Conservation (phyloP, 2,888 invertebrate species). For the Laothoe populi region DNA sequence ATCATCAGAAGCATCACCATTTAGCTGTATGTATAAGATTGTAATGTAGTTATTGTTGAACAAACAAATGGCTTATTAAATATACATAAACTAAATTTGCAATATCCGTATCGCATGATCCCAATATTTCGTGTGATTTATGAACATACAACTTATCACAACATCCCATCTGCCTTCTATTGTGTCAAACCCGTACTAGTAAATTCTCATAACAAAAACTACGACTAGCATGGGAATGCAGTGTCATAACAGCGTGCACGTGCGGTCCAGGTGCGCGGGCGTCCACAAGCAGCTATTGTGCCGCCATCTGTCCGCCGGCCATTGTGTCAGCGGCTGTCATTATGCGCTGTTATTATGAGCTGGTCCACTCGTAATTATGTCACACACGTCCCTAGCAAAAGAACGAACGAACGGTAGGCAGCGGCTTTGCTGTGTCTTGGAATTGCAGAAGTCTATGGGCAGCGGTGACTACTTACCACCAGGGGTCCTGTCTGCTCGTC, state of each 20-base stretch:
- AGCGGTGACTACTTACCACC: too few species aligned
- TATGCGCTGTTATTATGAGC: constrained; percentile 4
- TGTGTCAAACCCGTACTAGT: neutral
- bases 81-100: neutral
- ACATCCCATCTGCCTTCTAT: constrained; percentile 1
- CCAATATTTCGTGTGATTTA: neutral
- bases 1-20: too few species aligned
- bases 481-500: too few species aligned
- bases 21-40: too few species aligned
- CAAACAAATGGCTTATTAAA: too few species aligned
- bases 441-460: too few species aligned
- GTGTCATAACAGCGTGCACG: constrained; percentile 23
- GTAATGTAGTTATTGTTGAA: too few species aligned
- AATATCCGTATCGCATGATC: neutral
- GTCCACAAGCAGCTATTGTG: constrained; percentile 21
- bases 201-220: constrained; percentile 14
- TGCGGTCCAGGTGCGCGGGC: constrained; percentile 26
- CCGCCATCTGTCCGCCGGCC: constrained; percentile 12
- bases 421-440: too few species aligned
- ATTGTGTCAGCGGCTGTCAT: constrained; percentile 17
- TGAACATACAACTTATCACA: neutral
- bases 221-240: constrained; percentile 11
- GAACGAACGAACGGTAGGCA: neutral
- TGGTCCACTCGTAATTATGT: constrained; percentile 14
- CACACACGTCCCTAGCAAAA: neutral